A percentile compares a stretch with the other conserved stretches of the same genome.
phyloP scores from a whole-genome alignment of 2,113 vertebrate species.

The Fukomys damarensis region DNA sequence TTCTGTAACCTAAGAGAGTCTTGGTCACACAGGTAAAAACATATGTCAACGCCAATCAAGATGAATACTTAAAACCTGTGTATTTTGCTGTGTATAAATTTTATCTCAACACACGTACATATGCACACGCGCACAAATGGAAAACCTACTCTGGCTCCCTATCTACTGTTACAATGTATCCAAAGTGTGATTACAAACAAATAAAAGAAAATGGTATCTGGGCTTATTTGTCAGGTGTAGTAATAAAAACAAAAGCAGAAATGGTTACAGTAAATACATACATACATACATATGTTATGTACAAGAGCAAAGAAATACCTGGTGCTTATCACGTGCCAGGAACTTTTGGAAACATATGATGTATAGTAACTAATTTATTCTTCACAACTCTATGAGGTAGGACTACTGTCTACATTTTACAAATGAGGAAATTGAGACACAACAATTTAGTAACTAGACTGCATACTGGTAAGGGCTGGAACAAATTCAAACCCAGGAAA shows the following conservation, averaged over 20 bases:
- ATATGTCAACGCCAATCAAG: slow-evolving; percentile 3
- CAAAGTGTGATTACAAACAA: background rate
- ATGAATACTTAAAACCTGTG: background rate
- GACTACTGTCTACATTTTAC: background rate
- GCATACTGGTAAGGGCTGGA: background rate
- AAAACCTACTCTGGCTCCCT: background rate
- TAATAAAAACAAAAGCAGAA: slow-evolving; percentile 8
- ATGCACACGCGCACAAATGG: background rate
- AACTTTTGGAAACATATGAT: background rate
- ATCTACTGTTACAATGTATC: background rate
- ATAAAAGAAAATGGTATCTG: background rate
- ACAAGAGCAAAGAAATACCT: background rate
- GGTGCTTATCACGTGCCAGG: background rate
- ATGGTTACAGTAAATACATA: background rate
- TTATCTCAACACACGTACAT: background rate
- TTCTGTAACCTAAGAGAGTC: background rate
- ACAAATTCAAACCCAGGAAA: background rate
- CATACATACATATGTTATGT: background rate
- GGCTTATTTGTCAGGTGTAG: background rate
- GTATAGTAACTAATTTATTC: background rate
- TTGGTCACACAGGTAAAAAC: background rate
- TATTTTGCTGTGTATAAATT: background rate
- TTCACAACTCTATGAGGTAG: background rate
- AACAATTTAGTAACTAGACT: background rate
- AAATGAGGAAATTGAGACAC: background rate